These are phyloP conservation scores for Megalurothrips usitatus DNA, from an alignment of 2,888 invertebrate genomes.

Conservation along the genomic window DNA sequence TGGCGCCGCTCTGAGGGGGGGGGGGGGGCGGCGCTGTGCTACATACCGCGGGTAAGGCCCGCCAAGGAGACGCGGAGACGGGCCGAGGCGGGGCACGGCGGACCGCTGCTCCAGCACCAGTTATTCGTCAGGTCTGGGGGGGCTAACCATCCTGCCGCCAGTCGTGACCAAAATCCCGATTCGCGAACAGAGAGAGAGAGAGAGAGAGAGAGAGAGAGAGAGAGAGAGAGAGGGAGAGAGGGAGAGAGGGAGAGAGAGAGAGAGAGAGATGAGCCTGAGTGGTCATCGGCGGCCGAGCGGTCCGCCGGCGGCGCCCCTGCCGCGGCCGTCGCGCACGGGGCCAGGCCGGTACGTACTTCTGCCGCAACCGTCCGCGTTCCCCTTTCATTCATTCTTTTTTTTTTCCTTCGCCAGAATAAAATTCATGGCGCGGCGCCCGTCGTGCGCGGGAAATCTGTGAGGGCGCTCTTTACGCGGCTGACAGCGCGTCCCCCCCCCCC, in stretches of 20 bases:
- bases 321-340: no score
- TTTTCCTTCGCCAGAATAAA: no score
- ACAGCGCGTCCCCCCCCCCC: neutral
- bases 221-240: neutral
- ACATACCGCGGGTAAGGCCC: slow-evolving; percentile 7
- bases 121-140: neutral
- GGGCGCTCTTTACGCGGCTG: neutral
- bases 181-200: neutral
- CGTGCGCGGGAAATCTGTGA: neutral
- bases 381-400: no score
- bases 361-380: no score
- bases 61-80: slow-evolving; percentile 1
- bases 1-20: neutral
- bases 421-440: neutral
- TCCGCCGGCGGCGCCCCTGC: neutral
- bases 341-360: no score
- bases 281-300: no score
- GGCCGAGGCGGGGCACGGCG: neutral
- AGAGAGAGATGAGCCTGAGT: no score
- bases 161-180: slow-evolving; percentile 23
- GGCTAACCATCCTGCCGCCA: slow-evolving; percentile 5
- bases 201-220: neutral
- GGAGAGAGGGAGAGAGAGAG: neutral
- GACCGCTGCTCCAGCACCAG: neutral
- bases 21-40: slow-evolving; percentile 4